Percentiles rank a stretch among this genome's conserved stretches.
phyloP scores from a whole-genome alignment of 2,888 invertebrate genomes.

The Gonocerus acuteangulatus region DNA sequence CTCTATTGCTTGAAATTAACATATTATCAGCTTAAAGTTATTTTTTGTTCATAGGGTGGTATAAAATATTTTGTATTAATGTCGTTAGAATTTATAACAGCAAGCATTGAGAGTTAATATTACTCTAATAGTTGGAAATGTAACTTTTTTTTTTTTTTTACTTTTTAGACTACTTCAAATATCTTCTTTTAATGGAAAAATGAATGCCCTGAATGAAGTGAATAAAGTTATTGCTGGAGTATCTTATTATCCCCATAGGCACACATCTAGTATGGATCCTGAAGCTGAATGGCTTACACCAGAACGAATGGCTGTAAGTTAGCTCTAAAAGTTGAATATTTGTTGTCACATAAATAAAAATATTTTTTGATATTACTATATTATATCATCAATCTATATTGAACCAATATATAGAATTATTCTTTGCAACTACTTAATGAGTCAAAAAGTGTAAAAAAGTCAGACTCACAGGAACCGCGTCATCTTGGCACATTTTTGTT shows the following conservation, averaged over 20 bases:
- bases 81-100: too few relatives aligned
- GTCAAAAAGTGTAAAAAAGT: neutral
- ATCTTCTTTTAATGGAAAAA: slow-evolving; percentile 96
- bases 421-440: neutral
- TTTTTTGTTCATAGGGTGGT: too few relatives aligned
- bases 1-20: too few relatives aligned
- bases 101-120: too few relatives aligned
- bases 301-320: slow-evolving; percentile 82
- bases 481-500: too few relatives aligned
- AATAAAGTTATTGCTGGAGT: slow-evolving; percentile 92
- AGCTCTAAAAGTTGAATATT: neutral
- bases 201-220: slow-evolving; percentile 97
- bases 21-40: too few relatives aligned
- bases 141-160: slow-evolving; percentile 11
- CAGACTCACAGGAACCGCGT: too few relatives aligned
- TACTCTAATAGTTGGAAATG: too few relatives aligned
- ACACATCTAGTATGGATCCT: slow-evolving; percentile 57
- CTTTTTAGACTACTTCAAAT: slow-evolving; percentile 72
- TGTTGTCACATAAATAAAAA: neutral
- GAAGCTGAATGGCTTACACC: slow-evolving; percentile 90
- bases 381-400: neutral
- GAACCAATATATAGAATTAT: neutral
- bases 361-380: neutral
- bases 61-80: too few relatives aligned
- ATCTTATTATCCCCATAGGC: slow-evolving; percentile 75